Base-by-base conservation (phyloP, 2,888 invertebrate genomes). In the Apamea epomidion region DNA sequence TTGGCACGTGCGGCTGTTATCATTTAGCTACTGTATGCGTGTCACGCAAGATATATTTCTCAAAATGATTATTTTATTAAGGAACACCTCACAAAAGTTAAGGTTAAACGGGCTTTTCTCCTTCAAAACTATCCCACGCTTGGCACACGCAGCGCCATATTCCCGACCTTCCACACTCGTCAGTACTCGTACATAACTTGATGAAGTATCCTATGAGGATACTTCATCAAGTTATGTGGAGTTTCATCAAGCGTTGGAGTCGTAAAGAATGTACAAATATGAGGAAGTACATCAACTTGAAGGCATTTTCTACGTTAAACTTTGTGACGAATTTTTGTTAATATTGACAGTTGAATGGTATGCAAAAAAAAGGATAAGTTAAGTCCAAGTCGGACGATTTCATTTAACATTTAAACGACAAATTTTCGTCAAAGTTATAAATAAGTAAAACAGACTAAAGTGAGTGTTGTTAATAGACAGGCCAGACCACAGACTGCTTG, bases 141-240 rank as follows among this genome's bases (percentile, higher is more conserved):
- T 62, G 64, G 54, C 60, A 60, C 67, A 83, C 75, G 37, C n/a
- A 58, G 64, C 78, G 73, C 83, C 80, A 80, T 81, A 78, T 68
- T 71, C 74, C 74, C 78, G 58, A 29, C 72, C 70, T 86, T 64
- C 80, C 51, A 25, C 60, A 58, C 84, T 87, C 74, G 45, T 45
- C 73, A 62, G 29, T 65, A 62, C 80, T 85, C 48, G n/a, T 85
- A 88, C 88, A 88, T 90, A 91, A 91, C 91, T 91, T 88, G 65
- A 82, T 87, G 80, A 92, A 92, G 91, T 90, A 92, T 91, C 85
- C 87, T n/a, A n/a, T n/a, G n/a, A n/a, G n/a, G n/a, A n/a, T n/a
- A n/a, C n/a, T n/a, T n/a, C n/a, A n/a, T n/a, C n/a, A n/a, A n/a
- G n/a, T n/a, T n/a, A n/a, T n/a, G n/a, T n/a, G n/a, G n/a, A n/a